Base-by-base conservation (phyloP, 2,797 vertebrate species). In the Sebastes melanostomus region DNA sequence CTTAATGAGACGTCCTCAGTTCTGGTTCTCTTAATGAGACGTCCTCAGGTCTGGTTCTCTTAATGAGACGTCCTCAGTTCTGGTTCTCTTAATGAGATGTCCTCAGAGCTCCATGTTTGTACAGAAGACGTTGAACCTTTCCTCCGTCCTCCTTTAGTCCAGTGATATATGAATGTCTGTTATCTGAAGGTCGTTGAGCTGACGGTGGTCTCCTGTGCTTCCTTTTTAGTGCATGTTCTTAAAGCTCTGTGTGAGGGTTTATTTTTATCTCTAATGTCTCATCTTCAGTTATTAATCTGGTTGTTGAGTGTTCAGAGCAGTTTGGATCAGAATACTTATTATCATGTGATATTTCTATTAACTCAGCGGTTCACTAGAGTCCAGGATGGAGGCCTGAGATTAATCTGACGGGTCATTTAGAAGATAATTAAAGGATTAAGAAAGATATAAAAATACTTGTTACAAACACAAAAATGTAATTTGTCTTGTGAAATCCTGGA, bases 211-310 rank as follows among this genome's bases (percentile, higher is more conserved):
- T 58, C 1, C 32, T 58, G 12, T n/a, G 1, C 56, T 85, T 85
- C 86, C 89, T 91, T 91, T 75, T 91, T 83, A 66, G 89, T 56
- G 66, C 73, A 83, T 32, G 66, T 77, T 13, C 32, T 24, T n/a
- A 18, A 54, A 10, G 34, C 24, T 65, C n/a, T 6, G 4, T 24
- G 10, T 66, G 36, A 60, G 50, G n/a, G 8, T 24, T 32, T 80
- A n/a, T 52, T 60, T 65, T 12, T 60, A 1, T 73, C 25, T 50
- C 38, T 72, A 25, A 12, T 14, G 36, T 50, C 22, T 38, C 54
- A 61, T 56, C 34, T 11, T 25, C 30, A 58, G 46, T 13, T 59
- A 4, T 8, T 14, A 27, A n/a, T 54, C 25, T 55, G 18, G 30
- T 25, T 50, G 55, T 66, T 4, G 61, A 59, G 32, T 1, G n/a